These are phyloP conservation scores for Tuta absoluta DNA, from an alignment of 2,888 invertebrate species.

Conservation along the genomic window DNA sequence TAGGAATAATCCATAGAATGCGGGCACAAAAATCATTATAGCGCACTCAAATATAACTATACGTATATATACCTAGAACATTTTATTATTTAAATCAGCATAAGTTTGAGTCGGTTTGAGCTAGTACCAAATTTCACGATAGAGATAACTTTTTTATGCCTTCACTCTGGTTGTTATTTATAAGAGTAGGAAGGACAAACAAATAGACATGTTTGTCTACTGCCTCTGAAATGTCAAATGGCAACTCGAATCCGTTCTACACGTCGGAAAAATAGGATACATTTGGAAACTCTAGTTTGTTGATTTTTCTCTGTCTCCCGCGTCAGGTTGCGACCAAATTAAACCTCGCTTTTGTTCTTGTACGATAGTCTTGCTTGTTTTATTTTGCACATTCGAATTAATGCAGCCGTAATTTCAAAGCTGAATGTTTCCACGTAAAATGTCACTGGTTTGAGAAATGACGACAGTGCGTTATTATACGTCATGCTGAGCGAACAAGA, in stretches of 20 bases:
- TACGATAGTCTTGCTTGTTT: slow-evolving; percentile 20
- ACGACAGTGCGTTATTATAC: slow-evolving; percentile 65
- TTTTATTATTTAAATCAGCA: too few relatives aligned
- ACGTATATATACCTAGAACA: too few relatives aligned
- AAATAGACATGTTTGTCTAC: too few relatives aligned
- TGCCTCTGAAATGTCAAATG: slow-evolving; percentile 54
- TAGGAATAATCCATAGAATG: too few relatives aligned
- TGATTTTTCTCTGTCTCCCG: neutral
- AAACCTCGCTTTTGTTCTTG: neutral
- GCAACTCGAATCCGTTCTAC: slow-evolving; percentile 52
- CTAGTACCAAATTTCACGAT: too few relatives aligned
- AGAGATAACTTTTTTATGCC: too few relatives aligned
- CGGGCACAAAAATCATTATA: too few relatives aligned
- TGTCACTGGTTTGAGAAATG: slow-evolving; percentile 73
- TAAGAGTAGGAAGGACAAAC: too few relatives aligned
- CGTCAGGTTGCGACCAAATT: slow-evolving; percentile 10
- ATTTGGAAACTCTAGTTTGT: neutral
- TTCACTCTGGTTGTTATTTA: too few relatives aligned
- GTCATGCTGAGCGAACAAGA: slow-evolving; percentile 76
- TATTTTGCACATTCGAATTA: slow-evolving; percentile 46
- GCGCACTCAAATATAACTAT: too few relatives aligned
- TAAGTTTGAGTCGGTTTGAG: too few relatives aligned
- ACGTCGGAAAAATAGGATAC: slow-evolving; percentile 20
- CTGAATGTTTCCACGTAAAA: slow-evolving; percentile 57
- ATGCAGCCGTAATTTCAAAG: slow-evolving; percentile 51